Evolutionary conservation across 2,797 vertebrate species (phyloP).

Genomic region (Lophotriccus pileatus): DNA sequence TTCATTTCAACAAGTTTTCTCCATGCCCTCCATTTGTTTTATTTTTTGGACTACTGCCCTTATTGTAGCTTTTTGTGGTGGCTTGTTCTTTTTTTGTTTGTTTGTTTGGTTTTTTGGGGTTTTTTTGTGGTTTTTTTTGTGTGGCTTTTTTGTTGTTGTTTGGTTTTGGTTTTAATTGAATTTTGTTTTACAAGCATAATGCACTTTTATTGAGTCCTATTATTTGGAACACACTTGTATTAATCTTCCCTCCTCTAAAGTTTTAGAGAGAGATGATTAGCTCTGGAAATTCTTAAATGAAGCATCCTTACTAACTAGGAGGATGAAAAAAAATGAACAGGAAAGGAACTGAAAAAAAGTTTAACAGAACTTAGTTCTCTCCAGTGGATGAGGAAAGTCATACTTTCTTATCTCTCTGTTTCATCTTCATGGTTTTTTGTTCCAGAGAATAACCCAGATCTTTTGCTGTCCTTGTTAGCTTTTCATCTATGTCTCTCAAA

Average conservation of each 20-base stretch:
- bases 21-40: not conserved
- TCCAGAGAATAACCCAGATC: conserved; percentile 85
- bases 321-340: not conserved
- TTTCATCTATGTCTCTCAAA: conserved; percentile 81
- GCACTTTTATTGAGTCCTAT: not conserved
- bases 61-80: not conserved
- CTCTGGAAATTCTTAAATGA: not conserved
- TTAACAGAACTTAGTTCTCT: conserved; percentile 25
- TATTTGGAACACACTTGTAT: not conserved
- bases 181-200: not conserved
- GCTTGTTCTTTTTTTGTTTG: not conserved
- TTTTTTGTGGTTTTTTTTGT: not conserved
- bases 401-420: conserved; percentile 92
- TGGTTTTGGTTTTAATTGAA: not conserved
- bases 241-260: not conserved
- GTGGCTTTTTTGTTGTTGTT: not conserved
- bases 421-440: conserved; percentile 88
- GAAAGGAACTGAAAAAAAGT: not conserved
- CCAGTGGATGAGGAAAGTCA: not conserved
- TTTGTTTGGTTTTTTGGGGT: not conserved
- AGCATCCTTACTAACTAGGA: not conserved
- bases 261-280: not conserved
- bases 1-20: not conserved
- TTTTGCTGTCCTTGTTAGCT: conserved; percentile 81
- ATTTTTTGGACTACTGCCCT: not conserved